A percentile compares a stretch with the other conserved stretches of the same genome.
Conservation (phyloP, 2,797 vertebrate species). For the Cirrhinus mrigala region DNA sequence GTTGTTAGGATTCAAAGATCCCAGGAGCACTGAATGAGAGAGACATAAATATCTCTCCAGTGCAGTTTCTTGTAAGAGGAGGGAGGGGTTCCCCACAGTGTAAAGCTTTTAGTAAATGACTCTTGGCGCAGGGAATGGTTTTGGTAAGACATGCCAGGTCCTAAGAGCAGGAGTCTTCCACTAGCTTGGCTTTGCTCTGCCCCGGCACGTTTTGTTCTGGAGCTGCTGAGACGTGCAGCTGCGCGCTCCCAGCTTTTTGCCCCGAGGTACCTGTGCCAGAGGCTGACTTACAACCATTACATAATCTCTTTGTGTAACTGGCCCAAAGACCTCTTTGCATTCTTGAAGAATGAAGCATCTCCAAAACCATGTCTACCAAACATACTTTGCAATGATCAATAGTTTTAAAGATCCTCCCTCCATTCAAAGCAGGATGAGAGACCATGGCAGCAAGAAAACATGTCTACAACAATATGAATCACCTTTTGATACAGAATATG, state of each 20-base stretch:
- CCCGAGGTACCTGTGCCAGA: constrained; percentile 56
- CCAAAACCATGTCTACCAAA: constrained; percentile 6
- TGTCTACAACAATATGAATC: constrained; percentile 50
- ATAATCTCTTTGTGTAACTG: constrained; percentile 55
- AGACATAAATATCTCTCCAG: constrained; percentile 15
- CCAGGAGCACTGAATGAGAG: constrained; percentile 16
- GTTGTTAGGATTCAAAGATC: not conserved
- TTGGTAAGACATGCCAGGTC: constrained; percentile 50
- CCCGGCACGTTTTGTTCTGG: constrained; percentile 61
- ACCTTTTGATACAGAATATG: constrained; percentile 17
- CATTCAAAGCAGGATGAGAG: constrained; percentile 39
- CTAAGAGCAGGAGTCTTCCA: constrained; percentile 47
- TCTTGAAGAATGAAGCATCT: constrained; percentile 22
- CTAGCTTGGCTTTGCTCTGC: constrained; percentile 54
- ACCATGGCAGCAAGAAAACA: constrained; percentile 45
- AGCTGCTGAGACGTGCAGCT: constrained; percentile 62
- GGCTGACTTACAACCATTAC: constrained; percentile 49
- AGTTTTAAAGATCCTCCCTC: constrained; percentile 26
- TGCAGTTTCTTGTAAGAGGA: constrained; percentile 17
- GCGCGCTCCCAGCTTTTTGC: constrained; percentile 44
- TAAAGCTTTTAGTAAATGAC: constrained; percentile 56
- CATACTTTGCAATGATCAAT: constrained; percentile 38
- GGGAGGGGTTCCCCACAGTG: constrained; percentile 40
- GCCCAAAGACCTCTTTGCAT: constrained; percentile 25
- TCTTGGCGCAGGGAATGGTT: constrained; percentile 49